A percentile compares a stretch with the other conserved stretches of the same genome.
These are phyloP conservation scores for Ceramica pisi DNA, from an alignment of 2,888 invertebrate genomes.

Conservation along the genomic window DNA sequence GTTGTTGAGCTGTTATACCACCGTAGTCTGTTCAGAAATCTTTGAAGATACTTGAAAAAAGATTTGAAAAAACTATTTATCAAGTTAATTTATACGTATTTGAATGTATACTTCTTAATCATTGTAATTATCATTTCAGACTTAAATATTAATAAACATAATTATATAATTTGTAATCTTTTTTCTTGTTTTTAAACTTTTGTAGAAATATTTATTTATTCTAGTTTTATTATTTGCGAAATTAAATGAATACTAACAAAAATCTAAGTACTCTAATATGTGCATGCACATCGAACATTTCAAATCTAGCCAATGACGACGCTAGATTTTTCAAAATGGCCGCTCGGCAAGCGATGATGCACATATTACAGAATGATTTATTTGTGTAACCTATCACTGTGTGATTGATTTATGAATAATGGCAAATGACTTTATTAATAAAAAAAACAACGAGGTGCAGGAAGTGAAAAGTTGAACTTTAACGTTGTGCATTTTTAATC, in stretches of 20 bases:
- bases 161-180: not conserved
- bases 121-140: too few species aligned
- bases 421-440: slow-evolving; percentile 38
- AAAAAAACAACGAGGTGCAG: too few species aligned
- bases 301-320: slow-evolving; percentile 28
- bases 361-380: slow-evolving; percentile 61
- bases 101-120: too few species aligned
- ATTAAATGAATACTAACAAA: slow-evolving; percentile 40
- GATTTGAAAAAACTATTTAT: not conserved
- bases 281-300: slow-evolving; percentile 59
- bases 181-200: not conserved
- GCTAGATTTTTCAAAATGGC: slow-evolving; percentile 51
- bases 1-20: slow-evolving; percentile 50
- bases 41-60: not conserved
- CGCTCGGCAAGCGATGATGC: slow-evolving; percentile 47
- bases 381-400: slow-evolving; percentile 48
- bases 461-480: too few species aligned
- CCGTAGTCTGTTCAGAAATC: slow-evolving; percentile 46
- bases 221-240: slow-evolving; percentile 13
- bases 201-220: slow-evolving; percentile 24
- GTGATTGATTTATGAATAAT: slow-evolving; percentile 43
- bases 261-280: slow-evolving; percentile 61
- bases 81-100: not conserved
- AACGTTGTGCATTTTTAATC: too few species aligned
- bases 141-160: not conserved